Base-by-base conservation (phyloP, 2,888 invertebrate genomes). In the Perizoma affinitatum region DNA sequence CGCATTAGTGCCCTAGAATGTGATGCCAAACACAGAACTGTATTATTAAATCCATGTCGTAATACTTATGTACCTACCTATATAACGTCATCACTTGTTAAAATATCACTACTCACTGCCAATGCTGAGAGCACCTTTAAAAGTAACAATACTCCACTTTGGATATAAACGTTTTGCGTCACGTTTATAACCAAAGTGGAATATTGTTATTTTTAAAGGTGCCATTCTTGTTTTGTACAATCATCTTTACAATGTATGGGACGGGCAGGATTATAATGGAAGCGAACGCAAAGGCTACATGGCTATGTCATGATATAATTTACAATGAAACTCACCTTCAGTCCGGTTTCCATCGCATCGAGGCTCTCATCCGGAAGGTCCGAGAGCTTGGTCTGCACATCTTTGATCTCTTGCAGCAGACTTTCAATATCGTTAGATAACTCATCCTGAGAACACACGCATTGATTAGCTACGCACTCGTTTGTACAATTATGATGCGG, bases 321-420 rank as follows among this genome's bases (percentile, higher is more conserved):
- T 63, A 65, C 67, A 66, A 64, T 68, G 68, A 65, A 67, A 90
- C 94, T 95, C 90, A 96, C 96, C 95, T 93, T 93, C 46, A 96
- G 92, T 70, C 95, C 95, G 53, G 93, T 88, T 69, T 95, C 93
- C 95, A 96, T 96, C 56, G 94, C 93, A 68, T 94, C 94, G 73
- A 96, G 94, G 81, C 94, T 96, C 80, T 95, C 94, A 69, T 93
- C 93, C 11, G 96, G 96, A 70, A 96, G 93, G 78, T 94, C 93
- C 59, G 93, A 93, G 72, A 96, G 94, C 71, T 93, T 93, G 67
- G 93, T 93, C 90, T 96, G 96, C 66, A 96, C 94, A 71, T 92
- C 92, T 72, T 93, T 93, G 70, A 96, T 93, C 75, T 95, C 95
- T 83, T 93, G 93, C 74, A 95, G 94, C 74, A 96, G 93, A 78